Evolutionary conservation across 1,140 invertebrate genomes (phyloP), one percentile per base, ranked within the genome.

Genomic region (Temnothorax nylanderi): DNA sequence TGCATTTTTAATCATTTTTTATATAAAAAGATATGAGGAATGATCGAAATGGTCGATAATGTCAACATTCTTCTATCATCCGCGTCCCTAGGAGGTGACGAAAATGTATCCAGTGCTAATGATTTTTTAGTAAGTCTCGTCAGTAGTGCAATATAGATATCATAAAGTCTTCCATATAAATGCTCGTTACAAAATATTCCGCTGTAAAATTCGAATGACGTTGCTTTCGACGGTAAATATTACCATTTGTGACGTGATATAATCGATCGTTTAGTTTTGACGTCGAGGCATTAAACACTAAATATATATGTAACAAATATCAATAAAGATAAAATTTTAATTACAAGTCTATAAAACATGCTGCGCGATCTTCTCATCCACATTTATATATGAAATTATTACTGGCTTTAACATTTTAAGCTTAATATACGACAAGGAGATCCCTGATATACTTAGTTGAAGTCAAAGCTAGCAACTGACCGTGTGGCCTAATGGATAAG

Each of bases 401-500:
- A 37, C 37, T 13, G 49, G 71, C 41, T 44, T 13, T 44, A 58
- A 56, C 8, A 56, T 32, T 71, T 44, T 11, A 11, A 21, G 49
- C 13, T 37, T 32, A 58, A 34, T 74, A 84, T 13, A 26, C 3
- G n/a, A 26, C 5, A 37, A 49, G 26, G 72, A 74, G 4, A 75
- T 44, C 13, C 4, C 16, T 32, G 3, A 89, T 74, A 72, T 54
- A 18, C 0, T 60, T 47, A 3, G 72, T 87, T 87, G 44, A 34
- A 49, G 32, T n/a, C 32, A 0, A 10, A 5, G n/a, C 26, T 16
- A 62, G 13, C 65, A 90, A 78, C 76, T 81, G 97, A 97, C 97
- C 97, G 96, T 97, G 97, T 98, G 97, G 97, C 97, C 97, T 97
- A 98, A 98, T 97, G 97, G 97, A 97, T 97, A 98, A 98, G 97